Conservation (phyloP, 30 jellyfish, hydroid and myxozoan genomes). For the Turritopsis dohrnii region DNA sequence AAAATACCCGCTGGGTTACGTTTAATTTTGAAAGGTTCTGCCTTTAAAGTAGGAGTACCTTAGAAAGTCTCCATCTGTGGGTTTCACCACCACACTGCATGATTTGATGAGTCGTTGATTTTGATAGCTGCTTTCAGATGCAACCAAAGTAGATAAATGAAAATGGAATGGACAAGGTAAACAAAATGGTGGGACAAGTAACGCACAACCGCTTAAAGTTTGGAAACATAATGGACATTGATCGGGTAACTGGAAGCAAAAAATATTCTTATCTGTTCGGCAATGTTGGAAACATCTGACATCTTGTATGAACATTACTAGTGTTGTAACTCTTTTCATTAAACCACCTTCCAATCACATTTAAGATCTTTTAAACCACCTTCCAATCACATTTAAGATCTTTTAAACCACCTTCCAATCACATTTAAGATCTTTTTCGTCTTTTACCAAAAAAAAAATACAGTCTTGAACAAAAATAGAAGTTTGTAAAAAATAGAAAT, state of each 20-base stretch:
- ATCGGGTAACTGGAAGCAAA: conserved; percentile 2
- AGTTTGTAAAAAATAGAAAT: too few species aligned
- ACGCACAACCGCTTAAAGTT: not conserved
- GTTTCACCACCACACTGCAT: conserved; percentile 11
- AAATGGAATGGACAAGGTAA: conserved; percentile 13
- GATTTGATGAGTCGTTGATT: not conserved
- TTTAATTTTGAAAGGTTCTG: too few species aligned
- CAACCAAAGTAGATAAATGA: not conserved
- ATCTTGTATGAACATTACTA: not conserved
- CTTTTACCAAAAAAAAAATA: too few species aligned
- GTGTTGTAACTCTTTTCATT: too few species aligned
- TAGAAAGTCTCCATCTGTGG: not conserved
- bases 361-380: too few species aligned
- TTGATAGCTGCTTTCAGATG: not conserved
- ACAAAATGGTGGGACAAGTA: conserved; percentile 8
- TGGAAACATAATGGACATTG: not conserved
- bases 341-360: too few species aligned
- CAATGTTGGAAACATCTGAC: conserved; percentile 10
- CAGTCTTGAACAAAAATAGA: too few species aligned
- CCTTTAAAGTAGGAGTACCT: not conserved
- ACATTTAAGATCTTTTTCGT: too few species aligned
- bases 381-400: too few species aligned
- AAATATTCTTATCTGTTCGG: not conserved
- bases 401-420: too few species aligned
- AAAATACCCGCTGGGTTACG: too few species aligned